Evolutionary conservation across 2,888 invertebrate genomes (phyloP).

Genomic region (Allolobophora icterica): DNA sequence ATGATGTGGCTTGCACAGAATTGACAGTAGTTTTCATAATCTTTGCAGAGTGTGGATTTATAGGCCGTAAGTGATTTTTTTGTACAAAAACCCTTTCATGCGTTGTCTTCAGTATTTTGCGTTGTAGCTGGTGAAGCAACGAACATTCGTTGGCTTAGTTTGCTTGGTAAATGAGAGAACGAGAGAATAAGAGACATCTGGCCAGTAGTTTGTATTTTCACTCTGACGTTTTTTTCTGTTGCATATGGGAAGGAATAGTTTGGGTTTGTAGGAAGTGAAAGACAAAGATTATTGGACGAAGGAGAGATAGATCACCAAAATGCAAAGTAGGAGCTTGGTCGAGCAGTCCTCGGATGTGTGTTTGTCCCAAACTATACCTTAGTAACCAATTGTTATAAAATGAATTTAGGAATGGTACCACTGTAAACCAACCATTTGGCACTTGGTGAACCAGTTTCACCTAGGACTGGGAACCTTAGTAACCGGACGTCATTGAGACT

Average conservation of each 20-base stretch:
- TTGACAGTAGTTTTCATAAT: constrained; percentile 17
- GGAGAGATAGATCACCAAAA: no score
- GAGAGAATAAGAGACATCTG: not conserved
- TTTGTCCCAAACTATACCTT: no score
- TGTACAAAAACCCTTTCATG: not conserved
- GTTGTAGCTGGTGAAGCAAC: not conserved
- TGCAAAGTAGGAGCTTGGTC: no score
- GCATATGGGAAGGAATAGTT: not conserved
- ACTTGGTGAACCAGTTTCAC: no score
- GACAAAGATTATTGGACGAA: no score
- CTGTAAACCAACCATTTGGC: not conserved
- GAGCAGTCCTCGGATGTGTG: no score
- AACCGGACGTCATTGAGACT: no score
- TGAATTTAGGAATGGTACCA: not conserved
- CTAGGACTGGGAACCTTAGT: no score
- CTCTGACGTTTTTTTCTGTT: not conserved
- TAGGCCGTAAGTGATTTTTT: not conserved
- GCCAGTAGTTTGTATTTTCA: not conserved
- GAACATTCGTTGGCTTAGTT: not conserved
- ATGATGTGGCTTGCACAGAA: not conserved
- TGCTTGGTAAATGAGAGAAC: not conserved
- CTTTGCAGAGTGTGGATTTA: not conserved
- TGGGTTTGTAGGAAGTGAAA: not conserved
- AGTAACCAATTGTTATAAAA: not conserved
- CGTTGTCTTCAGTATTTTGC: constrained; percentile 17